Base-by-base conservation (phyloP, 2,888 invertebrate genomes). In the Osmoderma eremita region DNA sequence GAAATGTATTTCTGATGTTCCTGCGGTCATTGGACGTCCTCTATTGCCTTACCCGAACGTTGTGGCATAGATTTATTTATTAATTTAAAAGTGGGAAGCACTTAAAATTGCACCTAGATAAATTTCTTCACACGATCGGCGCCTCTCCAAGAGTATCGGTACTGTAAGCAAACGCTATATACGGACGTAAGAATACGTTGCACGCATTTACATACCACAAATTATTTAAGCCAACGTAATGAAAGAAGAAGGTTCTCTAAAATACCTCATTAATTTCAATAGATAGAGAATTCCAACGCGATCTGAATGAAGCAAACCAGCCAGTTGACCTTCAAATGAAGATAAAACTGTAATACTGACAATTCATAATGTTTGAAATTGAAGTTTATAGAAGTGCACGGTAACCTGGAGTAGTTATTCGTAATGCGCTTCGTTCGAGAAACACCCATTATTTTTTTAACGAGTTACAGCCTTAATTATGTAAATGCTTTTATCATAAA, bases 1-100 rank as follows among this genome's bases (percentile, higher is more conserved):
- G 58, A 61, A 61, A 61, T 61, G 58, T 45, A 61, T 61, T 61
- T 61, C 45, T 61, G 58, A 61, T 61, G 58, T 61, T 42, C 58
- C 42, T 58, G 42, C 36, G 58, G 30, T 61, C 58, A 30, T 17
- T 15, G 58, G 2, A 61, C 58, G 22, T 30, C 58, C 58, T 45
- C 45, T 15, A 61, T 45, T 45, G 45, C 45, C 58, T 15, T 45
- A 45, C 17, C 58, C 45, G 30, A 30, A 17, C 17, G 45, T 45
- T n/a, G 17, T 15, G 15, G 48, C 58, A 61, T 61, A 45, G 58
- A 61, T 61, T 61, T 61, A 61, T 61, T 61, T 61, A 61, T 61
- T 61, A 61, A 61, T 61, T 61, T 61, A 45, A 30, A 61, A 45
- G 45, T 61, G 22, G 45, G 30, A 61, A 45, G 45, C 45, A 61